Conservation (phyloP, 1,140 invertebrate genomes). For the Heliconius hermathena region DNA sequence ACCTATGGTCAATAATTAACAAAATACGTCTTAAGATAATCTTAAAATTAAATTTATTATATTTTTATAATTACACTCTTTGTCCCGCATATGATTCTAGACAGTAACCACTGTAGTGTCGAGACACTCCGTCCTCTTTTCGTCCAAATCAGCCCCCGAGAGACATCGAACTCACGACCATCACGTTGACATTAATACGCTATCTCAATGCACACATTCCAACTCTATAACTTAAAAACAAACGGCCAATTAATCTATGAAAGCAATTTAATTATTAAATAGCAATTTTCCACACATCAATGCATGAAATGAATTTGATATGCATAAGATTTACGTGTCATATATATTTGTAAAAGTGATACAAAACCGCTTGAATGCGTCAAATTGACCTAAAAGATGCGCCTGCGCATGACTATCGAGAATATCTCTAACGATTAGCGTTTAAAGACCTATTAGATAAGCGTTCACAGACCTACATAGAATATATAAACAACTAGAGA, state of each 20-base stretch:
- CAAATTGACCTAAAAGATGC: conserved; percentile 5
- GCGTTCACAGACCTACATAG: background rate
- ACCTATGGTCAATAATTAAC: too few relatives aligned
- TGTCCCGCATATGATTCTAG: too few relatives aligned
- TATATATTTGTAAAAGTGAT: conserved; percentile 7
- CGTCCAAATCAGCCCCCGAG: too few relatives aligned
- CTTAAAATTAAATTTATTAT: too few relatives aligned
- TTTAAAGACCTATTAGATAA: background rate
- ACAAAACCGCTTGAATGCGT: background rate
- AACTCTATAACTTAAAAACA: background rate
- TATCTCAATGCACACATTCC: background rate
- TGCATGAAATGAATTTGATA: conserved; percentile 17
- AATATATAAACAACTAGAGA: background rate
- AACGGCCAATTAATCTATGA: conserved; percentile 5
- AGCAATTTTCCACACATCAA: conserved; percentile 9
- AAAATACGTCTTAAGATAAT: too few relatives aligned
- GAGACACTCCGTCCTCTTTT: too few relatives aligned
- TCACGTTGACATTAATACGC: too few relatives aligned
- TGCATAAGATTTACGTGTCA: conserved; percentile 11
- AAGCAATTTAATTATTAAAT: conserved; percentile 13
- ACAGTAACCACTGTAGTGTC: too few relatives aligned
- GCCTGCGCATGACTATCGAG: background rate
- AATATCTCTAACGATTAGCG: background rate
- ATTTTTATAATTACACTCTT: too few relatives aligned
- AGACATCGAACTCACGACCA: too few relatives aligned